phyloP scores from a whole-genome alignment of 2,797 vertebrate species.

The Eleutherodactylus coqui region DNA sequence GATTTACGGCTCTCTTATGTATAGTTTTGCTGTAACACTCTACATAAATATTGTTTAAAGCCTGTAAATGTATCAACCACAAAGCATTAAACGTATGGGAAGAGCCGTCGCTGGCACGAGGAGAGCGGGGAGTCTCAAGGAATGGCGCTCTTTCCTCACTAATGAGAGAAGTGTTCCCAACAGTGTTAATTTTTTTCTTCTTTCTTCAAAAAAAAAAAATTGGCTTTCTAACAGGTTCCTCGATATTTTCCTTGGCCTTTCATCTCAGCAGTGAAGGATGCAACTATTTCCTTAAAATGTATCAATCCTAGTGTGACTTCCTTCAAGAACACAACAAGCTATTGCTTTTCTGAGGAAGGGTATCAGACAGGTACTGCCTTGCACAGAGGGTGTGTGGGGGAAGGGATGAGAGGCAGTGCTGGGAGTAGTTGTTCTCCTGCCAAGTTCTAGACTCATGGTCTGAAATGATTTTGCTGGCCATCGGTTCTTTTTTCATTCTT shows the following conservation, averaged over 20 bases:
- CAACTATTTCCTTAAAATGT: constrained; percentile 22
- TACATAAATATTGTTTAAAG: constrained; percentile 54
- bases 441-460: background rate
- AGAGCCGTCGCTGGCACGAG: constrained; percentile 9
- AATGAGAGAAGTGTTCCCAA: constrained; percentile 17
- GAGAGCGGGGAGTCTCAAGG: constrained; percentile 29
- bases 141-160: background rate
- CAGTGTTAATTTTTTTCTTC: background rate
- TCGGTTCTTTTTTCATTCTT: background rate
- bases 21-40: constrained; percentile 15
- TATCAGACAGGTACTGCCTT: constrained; percentile 15
- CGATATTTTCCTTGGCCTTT: constrained; percentile 23
- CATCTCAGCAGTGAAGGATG: background rate
- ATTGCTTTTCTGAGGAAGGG: background rate
- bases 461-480: constrained; percentile 8
- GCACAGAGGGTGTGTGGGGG: background rate
- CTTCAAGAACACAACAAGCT: background rate
- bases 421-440: background rate
- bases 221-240: background rate
- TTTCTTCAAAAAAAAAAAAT: constrained; percentile 15
- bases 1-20: constrained; percentile 52
- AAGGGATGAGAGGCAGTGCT: background rate
- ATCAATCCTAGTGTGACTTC: constrained; percentile 22
- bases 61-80: constrained; percentile 28
- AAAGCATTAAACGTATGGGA: background rate